Base-by-base conservation (phyloP, 2,797 vertebrate genomes). In the Chloroceryle amazona region DNA sequence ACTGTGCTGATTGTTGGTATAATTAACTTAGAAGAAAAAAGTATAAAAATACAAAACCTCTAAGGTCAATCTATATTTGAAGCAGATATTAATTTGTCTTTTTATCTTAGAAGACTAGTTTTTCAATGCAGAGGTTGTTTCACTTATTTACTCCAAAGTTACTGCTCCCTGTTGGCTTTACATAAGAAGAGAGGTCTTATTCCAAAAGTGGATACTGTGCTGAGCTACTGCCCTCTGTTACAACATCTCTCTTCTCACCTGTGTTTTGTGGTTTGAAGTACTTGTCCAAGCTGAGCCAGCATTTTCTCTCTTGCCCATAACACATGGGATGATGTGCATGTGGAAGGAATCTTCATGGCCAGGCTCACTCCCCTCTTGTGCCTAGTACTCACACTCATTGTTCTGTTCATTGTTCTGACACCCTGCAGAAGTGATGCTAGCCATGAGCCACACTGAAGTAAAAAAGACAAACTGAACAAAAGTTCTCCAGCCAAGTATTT, bases 271-370 rank as follows among this genome's bases (percentile, higher is more conserved):
- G 28, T 74, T 60, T 78, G 31, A 90, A 60, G 42, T 15, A 9
- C 5, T 80, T 68, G 47, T 60, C 13, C 12, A 37, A 57, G 31
- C 31, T 74, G n/a, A 63, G 16, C 5, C 35, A 44, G 21, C 23
- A 26, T 90, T 82, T 81, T 47, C 4, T 19, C 3, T 55, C 49
- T 51, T 57, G 41, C n/a, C 29, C 25, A 18, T 2, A 16, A 6
- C 14, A 6, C 0, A 0, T 3, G 11, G 39, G 9, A 25, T 11
- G 26, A 31, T 0, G 6, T 12, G 23, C 0, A 14, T 1, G 6
- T 54, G 26, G 35, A 42, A 22, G 35, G 44, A 28, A 33, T 37
- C 11, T 72, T 19, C 23, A 22, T 0, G 1, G 71, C 23, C 49
- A 39, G 62, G 21, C 21, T 90, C 5, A 0, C 25, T 46, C 41